phyloP scores from a whole-genome alignment of 2,113 vertebrate species.

The Gopherus flavomarginatus region DNA sequence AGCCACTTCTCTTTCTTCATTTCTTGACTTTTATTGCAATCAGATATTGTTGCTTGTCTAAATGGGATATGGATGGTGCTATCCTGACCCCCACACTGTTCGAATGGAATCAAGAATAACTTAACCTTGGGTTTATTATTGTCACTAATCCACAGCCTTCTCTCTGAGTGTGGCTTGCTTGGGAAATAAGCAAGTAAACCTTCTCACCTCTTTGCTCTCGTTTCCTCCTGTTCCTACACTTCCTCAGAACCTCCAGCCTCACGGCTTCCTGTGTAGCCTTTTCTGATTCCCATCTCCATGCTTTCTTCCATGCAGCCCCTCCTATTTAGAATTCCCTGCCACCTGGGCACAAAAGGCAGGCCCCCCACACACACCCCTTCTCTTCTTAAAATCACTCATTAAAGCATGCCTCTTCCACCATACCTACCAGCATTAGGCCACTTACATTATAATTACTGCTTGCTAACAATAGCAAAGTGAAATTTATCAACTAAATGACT shows the following conservation, averaged over 20 bases:
- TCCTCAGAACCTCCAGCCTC: background rate
- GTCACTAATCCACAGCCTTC: background rate
- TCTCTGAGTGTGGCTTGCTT: background rate
- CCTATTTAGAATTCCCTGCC: background rate
- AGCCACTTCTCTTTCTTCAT: background rate
- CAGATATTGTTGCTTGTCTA: background rate
- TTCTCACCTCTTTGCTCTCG: background rate
- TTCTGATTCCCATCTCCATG: background rate
- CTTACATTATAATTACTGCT: background rate
- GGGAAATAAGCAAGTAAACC: background rate
- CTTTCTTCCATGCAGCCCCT: background rate
- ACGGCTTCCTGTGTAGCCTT: background rate
- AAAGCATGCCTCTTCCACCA: background rate
- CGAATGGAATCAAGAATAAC: background rate
- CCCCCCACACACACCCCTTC: no score
- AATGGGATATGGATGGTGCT: background rate
- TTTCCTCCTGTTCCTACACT: background rate
- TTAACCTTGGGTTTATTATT: background rate
- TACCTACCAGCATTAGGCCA: background rate
- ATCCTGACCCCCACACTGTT: background rate
- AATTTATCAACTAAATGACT: background rate
- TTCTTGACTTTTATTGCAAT: background rate
- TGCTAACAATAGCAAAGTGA: background rate
- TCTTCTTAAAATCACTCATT: background rate
- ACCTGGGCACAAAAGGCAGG: background rate